phyloP scores from a whole-genome alignment of 2,888 invertebrate species.

The Bellardia pandia region DNA sequence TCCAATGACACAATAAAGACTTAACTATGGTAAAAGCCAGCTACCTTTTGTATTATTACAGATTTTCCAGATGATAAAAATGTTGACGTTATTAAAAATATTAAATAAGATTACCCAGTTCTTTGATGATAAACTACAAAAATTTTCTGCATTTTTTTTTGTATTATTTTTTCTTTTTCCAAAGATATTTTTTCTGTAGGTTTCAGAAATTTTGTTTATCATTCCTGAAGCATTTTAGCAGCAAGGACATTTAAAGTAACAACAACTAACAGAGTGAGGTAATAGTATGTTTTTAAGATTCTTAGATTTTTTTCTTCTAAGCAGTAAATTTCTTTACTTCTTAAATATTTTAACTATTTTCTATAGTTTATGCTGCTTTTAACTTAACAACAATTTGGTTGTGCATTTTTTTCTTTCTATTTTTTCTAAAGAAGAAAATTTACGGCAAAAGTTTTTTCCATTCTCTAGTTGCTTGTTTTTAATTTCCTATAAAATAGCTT shows the following conservation, averaged over 20 bases:
- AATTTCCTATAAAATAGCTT: neutral
- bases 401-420: neutral
- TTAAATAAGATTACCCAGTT: neutral
- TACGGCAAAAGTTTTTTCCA: neutral
- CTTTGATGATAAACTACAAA: conserved; percentile 24
- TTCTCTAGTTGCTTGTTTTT: neutral
- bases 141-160: neutral
- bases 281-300: neutral
- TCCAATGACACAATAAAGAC: neutral
- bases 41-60: neutral
- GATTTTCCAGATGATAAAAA: neutral
- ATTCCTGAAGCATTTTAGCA: neutral
- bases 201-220: neutral
- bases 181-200: neutral
- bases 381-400: neutral
- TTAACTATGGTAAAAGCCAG: neutral
- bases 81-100: neutral
- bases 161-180: neutral
- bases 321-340: neutral
- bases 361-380: neutral
- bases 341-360: neutral
- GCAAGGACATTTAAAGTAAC: conserved; percentile 1
- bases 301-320: neutral
- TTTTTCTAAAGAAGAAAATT: neutral
- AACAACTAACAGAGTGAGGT: neutral